Base-by-base conservation (phyloP, 2,888 invertebrate species). In the Achlya flavicornis region DNA sequence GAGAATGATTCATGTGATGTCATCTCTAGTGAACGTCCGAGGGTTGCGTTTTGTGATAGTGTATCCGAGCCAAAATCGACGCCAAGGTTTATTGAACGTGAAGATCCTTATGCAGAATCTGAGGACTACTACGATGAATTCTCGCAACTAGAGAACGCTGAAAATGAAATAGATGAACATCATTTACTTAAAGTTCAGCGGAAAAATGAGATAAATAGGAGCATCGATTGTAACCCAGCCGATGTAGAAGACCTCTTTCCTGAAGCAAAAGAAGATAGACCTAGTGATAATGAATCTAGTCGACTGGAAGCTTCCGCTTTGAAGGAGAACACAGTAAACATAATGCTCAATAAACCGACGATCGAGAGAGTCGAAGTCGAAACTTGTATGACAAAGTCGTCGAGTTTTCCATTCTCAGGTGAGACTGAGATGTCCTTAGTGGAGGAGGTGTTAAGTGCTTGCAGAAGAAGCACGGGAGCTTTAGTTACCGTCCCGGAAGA, bases 401-500 rank as follows among this genome's bases (percentile, higher is more conserved):
- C 90, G 41, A 93, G 89, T 74, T 91, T 92, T 73, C 85, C 89
- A 3, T 89, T 82, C 65, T 67, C 86, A 8, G 80, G 77, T n/a
- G 92, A 92, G 66, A 75, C 86, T 12, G 93, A 93, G 66, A 86
- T 90, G 65, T 91, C 93, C 35, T 80, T 93, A 66, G 90, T 93
- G 0, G 94, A 94, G 63, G 94, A 94, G 73, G 91, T 93, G 32
- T 75, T 93, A 59, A 92, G 79, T 74, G 91, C 92, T 67, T 93
- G 93, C 72, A 85, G 93, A 69, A 85, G 93, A 68, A 91, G 90
- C 73, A 88, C 91, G 14, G 90, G 84, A 57, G 85, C 94, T 69
- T 85, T 95, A 67, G 94, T 94, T 61, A 94, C 95, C 64, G 95
- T 95, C 64, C 95, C 95, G 12, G 95, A 95, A 82, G 95, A 95